Evolutionary conservation across 2,888 invertebrate genomes (phyloP).

Genomic region (Rhagium mordax): DNA sequence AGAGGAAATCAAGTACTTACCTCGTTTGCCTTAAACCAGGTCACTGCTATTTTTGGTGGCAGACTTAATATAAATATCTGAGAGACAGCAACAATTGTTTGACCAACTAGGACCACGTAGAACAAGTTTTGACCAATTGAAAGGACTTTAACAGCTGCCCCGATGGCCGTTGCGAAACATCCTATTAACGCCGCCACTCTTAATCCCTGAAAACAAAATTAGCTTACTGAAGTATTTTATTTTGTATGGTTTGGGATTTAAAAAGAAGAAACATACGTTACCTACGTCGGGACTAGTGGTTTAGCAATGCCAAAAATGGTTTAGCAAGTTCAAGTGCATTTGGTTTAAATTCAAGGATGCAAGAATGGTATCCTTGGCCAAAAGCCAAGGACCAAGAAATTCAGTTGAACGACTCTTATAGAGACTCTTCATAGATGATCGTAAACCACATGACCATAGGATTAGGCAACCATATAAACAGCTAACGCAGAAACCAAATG

Average conservation of each 20-base stretch:
- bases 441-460: no score
- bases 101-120: constrained; percentile 89
- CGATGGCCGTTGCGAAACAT: constrained; percentile 86
- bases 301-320: no score
- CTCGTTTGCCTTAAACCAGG: constrained; percentile 97
- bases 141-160: constrained; percentile 91
- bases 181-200: constrained; percentile 86
- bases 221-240: not conserved
- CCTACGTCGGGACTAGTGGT: no score
- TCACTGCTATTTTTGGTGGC: constrained; percentile 92
- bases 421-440: no score
- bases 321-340: no score
- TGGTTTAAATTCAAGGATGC: no score
- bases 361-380: no score
- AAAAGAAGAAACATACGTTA: not conserved
- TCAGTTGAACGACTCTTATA: no score
- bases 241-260: not conserved
- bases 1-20: constrained; percentile 76
- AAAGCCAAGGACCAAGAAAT: no score
- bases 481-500: no score
- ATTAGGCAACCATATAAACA: no score
- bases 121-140: constrained; percentile 87
- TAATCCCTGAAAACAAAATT: constrained; percentile 78
- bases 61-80: constrained; percentile 94
- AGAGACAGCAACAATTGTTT: constrained; percentile 87